phyloP scores from a whole-genome alignment of 2,797 vertebrate genomes.

The Heteromormyrus szaboi region DNA sequence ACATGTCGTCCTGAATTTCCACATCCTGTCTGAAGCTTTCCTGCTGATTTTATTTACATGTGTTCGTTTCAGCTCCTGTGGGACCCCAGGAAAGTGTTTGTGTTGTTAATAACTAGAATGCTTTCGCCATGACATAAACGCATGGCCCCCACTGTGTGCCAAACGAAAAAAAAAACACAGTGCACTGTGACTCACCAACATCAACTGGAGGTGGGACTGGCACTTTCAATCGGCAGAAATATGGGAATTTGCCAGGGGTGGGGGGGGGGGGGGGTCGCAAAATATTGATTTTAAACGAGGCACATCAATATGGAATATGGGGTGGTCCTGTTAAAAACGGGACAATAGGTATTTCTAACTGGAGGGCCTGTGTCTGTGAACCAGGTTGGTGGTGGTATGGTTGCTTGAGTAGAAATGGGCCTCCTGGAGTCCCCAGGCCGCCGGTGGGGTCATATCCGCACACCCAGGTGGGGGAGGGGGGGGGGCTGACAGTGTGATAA shows the following conservation, averaged over 20 bases:
- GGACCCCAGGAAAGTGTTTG: slow-evolving; percentile 13
- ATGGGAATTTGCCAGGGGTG: not conserved
- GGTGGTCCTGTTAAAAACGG: not conserved
- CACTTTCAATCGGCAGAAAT: too few species aligned
- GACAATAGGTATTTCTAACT: not conserved
- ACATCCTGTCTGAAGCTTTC: not conserved
- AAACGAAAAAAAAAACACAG: not conserved
- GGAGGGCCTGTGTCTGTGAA: not conserved
- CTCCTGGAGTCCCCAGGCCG: not conserved
- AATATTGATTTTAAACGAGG: not conserved
- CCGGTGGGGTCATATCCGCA: not conserved
- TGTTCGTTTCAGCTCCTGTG: not conserved
- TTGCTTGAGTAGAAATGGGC: not conserved
- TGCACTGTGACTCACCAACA: not conserved
- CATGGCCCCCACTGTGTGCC: not conserved
- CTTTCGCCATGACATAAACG: slow-evolving; percentile 15
- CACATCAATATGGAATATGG: not conserved
- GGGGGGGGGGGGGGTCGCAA: not conserved
- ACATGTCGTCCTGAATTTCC: not conserved
- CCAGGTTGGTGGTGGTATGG: not conserved
- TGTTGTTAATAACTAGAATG: slow-evolving; percentile 17
- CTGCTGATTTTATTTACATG: slow-evolving; percentile 5
- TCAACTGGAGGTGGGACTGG: not conserved
- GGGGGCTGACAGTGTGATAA: slow-evolving; percentile 27
- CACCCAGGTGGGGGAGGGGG: not conserved